phyloP scores from a whole-genome alignment of 1,140 invertebrate species.

The Ceratoteleas bidentatus region DNA sequence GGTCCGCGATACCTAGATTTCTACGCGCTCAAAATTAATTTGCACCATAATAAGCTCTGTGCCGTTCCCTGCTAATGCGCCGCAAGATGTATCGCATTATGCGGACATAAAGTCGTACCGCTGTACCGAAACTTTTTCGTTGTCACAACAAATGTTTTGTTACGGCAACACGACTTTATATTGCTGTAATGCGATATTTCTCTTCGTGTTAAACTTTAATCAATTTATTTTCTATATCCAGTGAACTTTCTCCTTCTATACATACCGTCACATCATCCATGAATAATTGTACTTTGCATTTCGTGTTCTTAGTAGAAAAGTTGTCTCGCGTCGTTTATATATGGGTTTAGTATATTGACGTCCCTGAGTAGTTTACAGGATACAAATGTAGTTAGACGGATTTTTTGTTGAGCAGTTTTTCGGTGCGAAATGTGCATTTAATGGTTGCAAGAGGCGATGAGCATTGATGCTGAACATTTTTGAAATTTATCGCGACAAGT shows the following conservation, averaged over 20 bases:
- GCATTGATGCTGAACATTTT: too few species aligned
- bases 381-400: too few species aligned
- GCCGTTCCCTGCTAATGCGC: not conserved
- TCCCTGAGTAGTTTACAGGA: too few species aligned
- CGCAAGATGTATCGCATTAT: not conserved
- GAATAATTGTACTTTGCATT: not conserved
- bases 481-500: too few species aligned
- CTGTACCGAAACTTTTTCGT: not conserved
- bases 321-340: too few species aligned
- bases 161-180: not conserved
- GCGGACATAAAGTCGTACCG: not conserved
- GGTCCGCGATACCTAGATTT: not conserved
- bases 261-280: not conserved
- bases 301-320: too few species aligned
- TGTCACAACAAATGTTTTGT: slow-evolving; percentile 1
- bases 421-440: too few species aligned
- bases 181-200: not conserved
- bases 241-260: not conserved
- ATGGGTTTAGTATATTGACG: too few species aligned
- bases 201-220: not conserved
- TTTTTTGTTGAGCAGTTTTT: too few species aligned
- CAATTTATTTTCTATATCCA: not conserved
- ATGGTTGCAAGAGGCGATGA: too few species aligned
- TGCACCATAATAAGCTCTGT: not conserved
- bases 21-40: not conserved